Percentiles rank a stretch among this genome's conserved stretches.
Conservation (phyloP, 2,113 vertebrate genomes). For the Platysternon megacephalum region DNA sequence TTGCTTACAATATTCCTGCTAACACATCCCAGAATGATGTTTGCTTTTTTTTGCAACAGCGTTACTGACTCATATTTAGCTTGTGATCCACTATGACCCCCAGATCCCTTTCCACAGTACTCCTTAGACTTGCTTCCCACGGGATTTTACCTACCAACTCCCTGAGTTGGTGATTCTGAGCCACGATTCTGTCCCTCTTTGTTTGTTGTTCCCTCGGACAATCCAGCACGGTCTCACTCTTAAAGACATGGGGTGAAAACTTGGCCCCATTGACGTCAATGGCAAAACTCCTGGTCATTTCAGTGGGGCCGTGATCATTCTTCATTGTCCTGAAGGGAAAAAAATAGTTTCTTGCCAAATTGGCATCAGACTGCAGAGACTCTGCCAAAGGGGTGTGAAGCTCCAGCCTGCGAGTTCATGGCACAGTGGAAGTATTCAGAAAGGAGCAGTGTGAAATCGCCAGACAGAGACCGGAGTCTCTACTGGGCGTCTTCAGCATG, state of each 20-base stretch:
- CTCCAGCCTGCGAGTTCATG: background rate
- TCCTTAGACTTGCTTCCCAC: too few relatives aligned
- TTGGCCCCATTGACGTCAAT: background rate
- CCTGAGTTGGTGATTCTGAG: too few relatives aligned
- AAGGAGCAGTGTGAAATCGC: background rate
- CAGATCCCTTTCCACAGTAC: too few relatives aligned
- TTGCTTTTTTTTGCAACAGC: too few relatives aligned
- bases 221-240: background rate
- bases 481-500: background rate
- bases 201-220: background rate
- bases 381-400: background rate
- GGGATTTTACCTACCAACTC: too few relatives aligned
- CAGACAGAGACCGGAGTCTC: too few relatives aligned
- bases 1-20: too few relatives aligned
- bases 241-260: background rate
- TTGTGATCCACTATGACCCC: too few relatives aligned
- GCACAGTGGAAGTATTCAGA: too few relatives aligned
- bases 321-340: background rate
- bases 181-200: background rate
- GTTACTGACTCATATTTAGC: too few relatives aligned
- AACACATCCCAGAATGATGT: too few relatives aligned
- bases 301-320: background rate
- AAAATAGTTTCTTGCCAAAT: background rate
- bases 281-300: background rate
- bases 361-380: background rate